Evolutionary conservation across 2,888 invertebrate genomes (phyloP).

Genomic region (Pachymerium ferrugineum): DNA sequence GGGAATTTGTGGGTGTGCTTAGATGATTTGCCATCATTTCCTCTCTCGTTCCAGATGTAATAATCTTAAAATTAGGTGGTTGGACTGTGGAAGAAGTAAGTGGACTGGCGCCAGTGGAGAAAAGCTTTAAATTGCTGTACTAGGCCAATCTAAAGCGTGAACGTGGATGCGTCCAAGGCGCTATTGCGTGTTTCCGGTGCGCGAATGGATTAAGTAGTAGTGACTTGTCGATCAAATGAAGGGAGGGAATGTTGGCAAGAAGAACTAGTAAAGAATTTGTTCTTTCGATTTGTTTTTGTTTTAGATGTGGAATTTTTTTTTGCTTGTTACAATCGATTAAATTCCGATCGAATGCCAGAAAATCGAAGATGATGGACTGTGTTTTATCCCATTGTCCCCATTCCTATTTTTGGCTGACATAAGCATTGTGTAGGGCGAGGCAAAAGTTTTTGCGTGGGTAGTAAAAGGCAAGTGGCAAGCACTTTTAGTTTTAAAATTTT

Average conservation of each 20-base stretch:
- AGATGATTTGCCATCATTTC: not conserved
- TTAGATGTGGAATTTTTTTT: not conserved
- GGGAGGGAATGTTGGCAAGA: not conserved
- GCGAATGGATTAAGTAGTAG: not conserved
- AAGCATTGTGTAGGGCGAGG: not conserved
- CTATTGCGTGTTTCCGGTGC: not conserved
- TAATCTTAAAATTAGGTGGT: not conserved
- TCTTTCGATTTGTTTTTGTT: not conserved
- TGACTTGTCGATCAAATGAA: not conserved
- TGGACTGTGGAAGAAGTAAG: not conserved
- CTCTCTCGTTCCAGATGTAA: too few species aligned
- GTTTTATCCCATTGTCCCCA: not conserved
- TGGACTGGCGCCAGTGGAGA: not conserved
- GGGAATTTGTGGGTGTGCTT: not conserved
- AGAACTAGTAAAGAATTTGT: too few species aligned
- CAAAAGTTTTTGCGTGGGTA: not conserved
- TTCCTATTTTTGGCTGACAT: not conserved
- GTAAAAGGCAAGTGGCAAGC: not conserved
- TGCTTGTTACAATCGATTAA: not conserved
- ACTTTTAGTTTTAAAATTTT: too few species aligned
- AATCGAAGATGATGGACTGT: not conserved
- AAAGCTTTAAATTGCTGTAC: not conserved
- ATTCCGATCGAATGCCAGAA: not conserved
- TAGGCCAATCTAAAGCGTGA: too few species aligned
- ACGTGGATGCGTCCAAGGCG: too few species aligned